Base-by-base conservation (phyloP, 1,140 invertebrate genomes). In the Drosophila tropicalis region DNA sequence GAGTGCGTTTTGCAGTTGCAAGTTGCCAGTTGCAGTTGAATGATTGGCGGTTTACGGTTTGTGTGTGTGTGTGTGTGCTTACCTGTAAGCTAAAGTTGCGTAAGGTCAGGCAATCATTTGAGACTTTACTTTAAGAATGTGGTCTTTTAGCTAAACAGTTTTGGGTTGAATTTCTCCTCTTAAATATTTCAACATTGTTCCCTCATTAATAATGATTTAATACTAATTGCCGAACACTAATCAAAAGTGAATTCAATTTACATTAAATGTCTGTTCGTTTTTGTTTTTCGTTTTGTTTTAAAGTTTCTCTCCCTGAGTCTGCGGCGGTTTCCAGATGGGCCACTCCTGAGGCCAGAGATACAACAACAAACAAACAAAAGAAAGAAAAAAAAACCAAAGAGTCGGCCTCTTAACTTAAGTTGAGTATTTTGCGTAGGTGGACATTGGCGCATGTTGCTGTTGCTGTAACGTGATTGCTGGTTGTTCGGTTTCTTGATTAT, bases 401-500 rank as follows among this genome's bases (percentile, higher is more conserved):
- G 44, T 51, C 44, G 56, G 56, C 56, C 51, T 58, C 32, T 36
- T 34, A 58, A 34, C 56, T 58, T 58, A 58, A 58, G 56, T 87
- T 70, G 67, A 76, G 47, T 69, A 55, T 67, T 70, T 62, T 89
- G 83, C 83, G 83, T 87, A 74, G 83, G 83, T 83, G 83, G 84
- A 83, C 84, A 79, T 57, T 70, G 67, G 67, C 62, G 56, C 72
- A 65, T 72, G 68, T 76, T 58, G 58, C 54, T 72, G 72, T 47
- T 66, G 62, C 10, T 66, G 66, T 67, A 81, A 71, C 79, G 62
- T 81, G 72, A 80, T 79, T 78, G 82, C 70, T 17, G 65, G 78
- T 65, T 74, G 69, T 77, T 81, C 44, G 78, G 56, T 58, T 75
- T 65, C 68, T 86, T 86, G 83, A 87, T 86, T 87, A 83, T 86